Evolutionary conservation across 2,888 invertebrate species (phyloP), one percentile per base, ranked within the genome.

Genomic region (Sabatieria punctata): DNA sequence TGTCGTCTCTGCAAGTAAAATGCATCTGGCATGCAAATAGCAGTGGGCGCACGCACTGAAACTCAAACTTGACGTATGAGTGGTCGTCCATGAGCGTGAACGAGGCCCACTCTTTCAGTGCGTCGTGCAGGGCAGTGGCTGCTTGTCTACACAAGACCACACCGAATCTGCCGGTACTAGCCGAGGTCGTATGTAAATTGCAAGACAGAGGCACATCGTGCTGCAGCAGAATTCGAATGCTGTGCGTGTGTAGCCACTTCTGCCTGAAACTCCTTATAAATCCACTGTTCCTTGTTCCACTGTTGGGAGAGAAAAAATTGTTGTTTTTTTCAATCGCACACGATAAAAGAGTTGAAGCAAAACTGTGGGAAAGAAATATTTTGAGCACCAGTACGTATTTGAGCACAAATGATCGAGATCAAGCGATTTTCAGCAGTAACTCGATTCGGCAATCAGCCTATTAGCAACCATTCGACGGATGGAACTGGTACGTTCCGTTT

Each of bases 191-290:
- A 60, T 78, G 76, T 52, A 72, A 59, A 54, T 68, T 65, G 49
- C 75, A 75, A 15, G 80, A 78, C 25, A 80, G 63, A 0, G 79
- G 80, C 48, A 74, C 72, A 60, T 82, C 82, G 59, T 81, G 80
- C 51, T 77, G 76, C 47, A 82, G 66, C 45, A 82, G 72, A 19
- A 82, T 63, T 13, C 61, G 44, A 21, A 83, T 71, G 51, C 79
- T 72, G 60, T 82, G 79, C 1, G 77, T 77, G 63, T 82, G 82
- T 68, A 83, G 75, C 81, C 82, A 83, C 61, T 80, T 79, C 54
- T 80, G 77, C 81, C 80, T 80, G 54, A 15, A 57, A n/a, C n/a
- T n/a, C n/a, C n/a, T n/a, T n/a, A n/a, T n/a, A n/a, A n/a, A n/a
- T n/a, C n/a, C n/a, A n/a, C n/a, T n/a, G n/a, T n/a, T n/a, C n/a